Evolutionary conservation across 2,113 vertebrate genomes (phyloP), one percentile per base, ranked within the genome.

Genomic region (Hydropotes inermis): DNA sequence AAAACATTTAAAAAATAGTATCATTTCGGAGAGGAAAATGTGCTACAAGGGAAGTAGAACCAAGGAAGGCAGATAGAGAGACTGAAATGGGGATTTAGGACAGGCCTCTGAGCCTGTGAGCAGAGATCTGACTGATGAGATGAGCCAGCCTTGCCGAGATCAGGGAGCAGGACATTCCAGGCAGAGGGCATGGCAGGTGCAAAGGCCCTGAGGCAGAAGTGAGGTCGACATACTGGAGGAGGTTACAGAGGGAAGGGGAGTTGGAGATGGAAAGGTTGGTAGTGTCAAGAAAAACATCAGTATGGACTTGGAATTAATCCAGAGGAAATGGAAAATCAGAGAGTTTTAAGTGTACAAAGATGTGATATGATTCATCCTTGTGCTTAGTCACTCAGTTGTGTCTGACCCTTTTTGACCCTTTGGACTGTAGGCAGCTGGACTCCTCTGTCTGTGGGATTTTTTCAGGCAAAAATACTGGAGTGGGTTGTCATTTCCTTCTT

Each of bases 201-300:
- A 2, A n/a, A 57, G 78, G 57, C 85, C 50, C 90, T 54, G 81
- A 61, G 15, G 89, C 21, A 25, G 47, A 28, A 74, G 1, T 25
- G 39, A 7, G 15, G 50, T 0, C 15, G 13, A 27, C 7, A 0
- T 2, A 2, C 27, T 27, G 21, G 23, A n/a, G n/a, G 17, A 61
- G 64, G 27, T 27, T 15, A 27, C 27, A 13, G 13, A 61, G 27
- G 7, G 60, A 1, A 17, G 5, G 13, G 13, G 8, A 25, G 47
- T 6, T 0, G 5, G 47, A 25, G 30, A 2, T 28, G 81, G 61
- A 81, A 36, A 76, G 5, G 43, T 7, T 27, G n/a, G 15, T 23
- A 2, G 11, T 36, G n/a, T 43, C 14, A 5, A 39, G 28, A 9
- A 43, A 7, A 83, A 58, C 55, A 27, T 3, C 36, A 16, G 1